Evolutionary conservation across 2,888 invertebrate genomes (phyloP), one percentile per base, ranked within the genome.

Genomic region (Drosophila paranaensis): DNA sequence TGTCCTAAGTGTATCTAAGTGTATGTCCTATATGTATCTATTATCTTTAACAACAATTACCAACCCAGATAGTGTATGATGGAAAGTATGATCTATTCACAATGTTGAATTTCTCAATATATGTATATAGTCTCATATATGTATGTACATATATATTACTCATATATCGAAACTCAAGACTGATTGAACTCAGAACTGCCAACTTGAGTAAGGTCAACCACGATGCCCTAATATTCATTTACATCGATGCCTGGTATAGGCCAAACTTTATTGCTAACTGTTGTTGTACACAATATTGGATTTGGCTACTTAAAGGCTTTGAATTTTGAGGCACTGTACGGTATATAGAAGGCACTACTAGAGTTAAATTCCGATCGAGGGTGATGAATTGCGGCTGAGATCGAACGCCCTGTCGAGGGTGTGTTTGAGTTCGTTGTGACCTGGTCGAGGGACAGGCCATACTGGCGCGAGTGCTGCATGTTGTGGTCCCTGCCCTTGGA

Each of bases 311-410:
- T 92, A 65, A 88, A 90, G 63, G 82, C 78, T 89, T 92, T 91
- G 68, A 92, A 92, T 89, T 93, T 92, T 45, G 91, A 92, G 80
- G 91, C 92, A 89, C 91, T 92, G 68, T 91, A 91, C 67, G 92
- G 91, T 82, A 92, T 88, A 79, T 91, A 91, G 56, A 91, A 87
- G 74, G 91, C 88, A 82, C 86, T 90, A 64, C 81, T 88, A 33
- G 75, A 82, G 33, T 67, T 74, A 33, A 82, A 78, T 53, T 89
- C 81, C 9, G 85, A 77, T 43, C 90, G 89, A 2, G 88, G 86
- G 77, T 91, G 88, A 60, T 91, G 89, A 14, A 90, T 79, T 11
- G 92, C 92, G 25, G 93, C 93, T 6, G 93, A 93, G 62, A 93
- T 91, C 3, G 93, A 92, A 2, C 92, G 91, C 25, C 90, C 91